Evolutionary conservation across 2,113 vertebrate species (phyloP), one percentile per base, ranked within the genome.

Genomic region (Pituophis catenifer): DNA sequence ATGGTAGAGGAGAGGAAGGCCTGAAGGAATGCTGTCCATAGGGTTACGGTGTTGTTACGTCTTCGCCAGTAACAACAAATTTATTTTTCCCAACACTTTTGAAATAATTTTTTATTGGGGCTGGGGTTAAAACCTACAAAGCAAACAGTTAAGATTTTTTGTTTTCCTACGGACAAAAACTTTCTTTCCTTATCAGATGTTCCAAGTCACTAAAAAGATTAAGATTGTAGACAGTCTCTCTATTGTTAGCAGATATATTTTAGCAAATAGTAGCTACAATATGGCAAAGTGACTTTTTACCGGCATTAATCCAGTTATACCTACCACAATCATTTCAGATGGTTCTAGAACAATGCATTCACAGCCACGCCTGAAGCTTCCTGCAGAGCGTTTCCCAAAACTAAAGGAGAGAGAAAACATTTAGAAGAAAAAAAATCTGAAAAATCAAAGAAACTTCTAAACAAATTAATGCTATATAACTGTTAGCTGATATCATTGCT

Each of bases 281-380:
- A 91, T 50, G 23, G 5, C 53, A 21, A 62, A 54, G 5, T 65
- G 11, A 75, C 29, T 17, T 70, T 65, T 70, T 90, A 58, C 26
- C 5, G 94, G 91, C 9, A 48, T 55, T 92, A 89, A 86, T 23
- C 89, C 87, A 95, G 95, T 89, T 70, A 93, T 89, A 94, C 98
- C 98, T 97, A 99, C 99, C 99, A 99, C 99, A 96, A 99, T 99
- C 99, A 99, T 99, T 98, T 99, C 99, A 93, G 99, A 99, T 89
- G 99, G 99, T 96, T 99, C 99, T 97, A 99, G 97, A 95, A 99
- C 99, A 98, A 99, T 99, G 98, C 99, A 99, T 97, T 99, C 99
- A 97, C 99, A 99, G 96, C 99, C 99, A 91, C 99, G 99, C 23
- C 99, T 98, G 96, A 99, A 98, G 97, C 99, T 99, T 96, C 99